These are phyloP conservation scores for Parambassis ranga DNA, from an alignment of 2,797 vertebrate species.

Conservation along the genomic window DNA sequence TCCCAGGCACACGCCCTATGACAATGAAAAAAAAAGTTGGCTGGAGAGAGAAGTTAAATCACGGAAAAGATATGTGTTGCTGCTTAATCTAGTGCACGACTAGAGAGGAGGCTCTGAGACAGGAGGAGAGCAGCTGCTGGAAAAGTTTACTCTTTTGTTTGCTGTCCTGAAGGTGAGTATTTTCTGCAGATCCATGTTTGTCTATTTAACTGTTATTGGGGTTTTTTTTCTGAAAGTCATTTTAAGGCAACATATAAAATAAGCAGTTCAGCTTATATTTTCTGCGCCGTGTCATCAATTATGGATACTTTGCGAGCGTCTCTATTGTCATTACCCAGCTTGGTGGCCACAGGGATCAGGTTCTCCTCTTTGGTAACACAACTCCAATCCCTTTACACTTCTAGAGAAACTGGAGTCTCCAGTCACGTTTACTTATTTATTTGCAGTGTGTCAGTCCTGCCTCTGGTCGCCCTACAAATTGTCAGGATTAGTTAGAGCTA, in stretches of 20 bases:
- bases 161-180: slow-evolving; percentile 48
- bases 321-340: slow-evolving; percentile 41
- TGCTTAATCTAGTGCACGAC: slow-evolving; percentile 58
- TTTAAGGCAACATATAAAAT: slow-evolving; percentile 13
- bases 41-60: slow-evolving; percentile 71
- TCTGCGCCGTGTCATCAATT: slow-evolving; percentile 52
- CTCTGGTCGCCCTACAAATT: slow-evolving; percentile 57
- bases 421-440: slow-evolving; percentile 75
- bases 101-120: slow-evolving; percentile 49
- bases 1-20: slow-evolving; percentile 79
- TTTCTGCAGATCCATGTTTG: not conserved
- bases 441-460: slow-evolving; percentile 49
- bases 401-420: slow-evolving; percentile 69
- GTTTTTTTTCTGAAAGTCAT: not conserved
- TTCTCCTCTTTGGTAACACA: slow-evolving; percentile 69
- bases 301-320: slow-evolving; percentile 51
- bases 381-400: slow-evolving; percentile 70
- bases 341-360: slow-evolving; percentile 58
- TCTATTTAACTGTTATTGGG: too few relatives aligned
- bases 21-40: slow-evolving; percentile 64
- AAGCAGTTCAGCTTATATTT: slow-evolving; percentile 23
- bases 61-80: slow-evolving; percentile 75
- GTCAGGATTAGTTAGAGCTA: slow-evolving; percentile 54
- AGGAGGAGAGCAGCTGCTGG: slow-evolving; percentile 23
- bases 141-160: slow-evolving; percentile 4